Base-by-base conservation (phyloP, 2,888 invertebrate species). In the Oegoconia quadripuncta region DNA sequence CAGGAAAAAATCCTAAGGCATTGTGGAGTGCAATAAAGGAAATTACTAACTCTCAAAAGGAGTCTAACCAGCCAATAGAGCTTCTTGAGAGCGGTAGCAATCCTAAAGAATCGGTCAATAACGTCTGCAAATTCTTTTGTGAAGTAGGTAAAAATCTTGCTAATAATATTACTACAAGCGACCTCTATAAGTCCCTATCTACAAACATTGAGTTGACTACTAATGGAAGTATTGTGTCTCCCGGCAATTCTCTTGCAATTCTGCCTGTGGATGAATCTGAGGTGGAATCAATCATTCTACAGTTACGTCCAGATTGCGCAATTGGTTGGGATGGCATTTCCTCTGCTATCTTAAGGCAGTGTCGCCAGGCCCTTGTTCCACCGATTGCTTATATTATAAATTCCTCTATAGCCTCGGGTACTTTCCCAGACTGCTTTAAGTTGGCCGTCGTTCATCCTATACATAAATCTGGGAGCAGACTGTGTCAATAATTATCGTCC, bases 401-500 rank as follows among this genome's bases (percentile, higher is more conserved):
- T 20, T 6, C 5, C 5, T 20, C 20, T 8, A 20, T 20, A 4
- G 20, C 4, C 4, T 6, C 20, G 4, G 20, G 20, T 8, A 8
- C 8, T 8, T 20, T 20, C 20, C 20, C 20, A 20, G 20, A 20
- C 8, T 4, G 5, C 20, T 20, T 20, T 8, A 20, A 20, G 8
- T 8, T 20, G 4, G 20, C 20, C 20, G 8, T 20, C 8, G 20
- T 20, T 8, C 20, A 20, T 20, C 50, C 48, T 11, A 40, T 52
- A 0, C 31, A 36, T 8, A 51, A 54, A 22, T 23, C 12, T 30
- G 49, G 53, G 15, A 30, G 42, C 7, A 43, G 36, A 34, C 31
- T 6, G 35, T 40, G 46, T 46, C 9, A 34, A 34, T 25, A 52
- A 52, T 17, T 52, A 48, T 34, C 37, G 50, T 5, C 48, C 50